A percentile compares a stretch with the other conserved stretches of the same genome.
These are phyloP conservation scores for Hypotaenidia okinawae DNA, from an alignment of 2,797 vertebrate genomes.

Conservation along the genomic window DNA sequence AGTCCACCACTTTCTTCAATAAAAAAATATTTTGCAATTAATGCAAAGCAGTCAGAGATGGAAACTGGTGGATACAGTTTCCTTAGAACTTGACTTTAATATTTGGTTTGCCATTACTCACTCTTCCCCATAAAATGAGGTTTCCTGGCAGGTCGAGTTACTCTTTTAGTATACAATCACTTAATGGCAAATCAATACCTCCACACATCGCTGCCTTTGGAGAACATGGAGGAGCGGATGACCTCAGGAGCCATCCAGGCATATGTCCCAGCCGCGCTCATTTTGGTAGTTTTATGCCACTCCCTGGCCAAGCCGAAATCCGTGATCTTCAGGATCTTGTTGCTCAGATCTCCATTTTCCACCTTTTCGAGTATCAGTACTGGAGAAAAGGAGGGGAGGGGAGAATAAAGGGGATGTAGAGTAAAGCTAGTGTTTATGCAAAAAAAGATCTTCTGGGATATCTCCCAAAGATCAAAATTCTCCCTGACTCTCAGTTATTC, in stretches of 20 bases:
- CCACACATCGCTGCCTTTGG: slow-evolving; percentile 97
- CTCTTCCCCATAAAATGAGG: neutral
- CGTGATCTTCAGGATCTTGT: slow-evolving; percentile 98
- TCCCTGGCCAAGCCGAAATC: slow-evolving; percentile 97
- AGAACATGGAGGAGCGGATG: slow-evolving; percentile 96
- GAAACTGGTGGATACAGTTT: neutral
- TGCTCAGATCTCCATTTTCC: slow-evolving; percentile 92
- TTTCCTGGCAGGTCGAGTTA: neutral
- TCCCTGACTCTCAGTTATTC: neutral
- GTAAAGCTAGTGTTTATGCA: slow-evolving; percentile 25
- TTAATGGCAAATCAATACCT: slow-evolving; percentile 81
- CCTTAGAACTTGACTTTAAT: neutral
- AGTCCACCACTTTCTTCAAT: neutral
- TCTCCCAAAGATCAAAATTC: neutral
- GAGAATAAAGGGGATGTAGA: slow-evolving; percentile 34
- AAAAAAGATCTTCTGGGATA: neutral
- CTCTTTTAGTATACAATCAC: neutral
- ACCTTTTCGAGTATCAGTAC: slow-evolving; percentile 94
- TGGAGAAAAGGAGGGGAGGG: slow-evolving; percentile 63
- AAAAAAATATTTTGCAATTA: neutral
- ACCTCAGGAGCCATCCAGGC: slow-evolving; percentile 99
- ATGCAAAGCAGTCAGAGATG: neutral
- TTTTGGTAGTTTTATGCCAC: slow-evolving; percentile 98
- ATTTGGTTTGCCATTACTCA: neutral
- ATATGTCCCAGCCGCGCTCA: slow-evolving; percentile 96